Conservation (phyloP, 2,797 vertebrate genomes). For the Pseudochirops cupreus region DNA sequence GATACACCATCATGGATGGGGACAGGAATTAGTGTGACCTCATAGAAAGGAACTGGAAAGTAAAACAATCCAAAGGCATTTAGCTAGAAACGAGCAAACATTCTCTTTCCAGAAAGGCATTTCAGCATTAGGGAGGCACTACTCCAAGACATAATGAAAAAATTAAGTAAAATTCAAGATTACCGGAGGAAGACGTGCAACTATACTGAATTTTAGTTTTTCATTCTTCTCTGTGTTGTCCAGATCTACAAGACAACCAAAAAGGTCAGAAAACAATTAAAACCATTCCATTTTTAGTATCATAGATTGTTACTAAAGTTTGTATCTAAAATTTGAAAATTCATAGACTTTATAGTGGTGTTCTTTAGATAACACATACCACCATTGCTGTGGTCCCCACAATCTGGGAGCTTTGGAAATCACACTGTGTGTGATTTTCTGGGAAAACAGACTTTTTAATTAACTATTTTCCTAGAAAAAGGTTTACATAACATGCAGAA, state of each 20-base stretch:
- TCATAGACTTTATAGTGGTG: background rate
- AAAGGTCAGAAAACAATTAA: constrained; percentile 17
- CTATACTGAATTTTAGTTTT: constrained; percentile 93
- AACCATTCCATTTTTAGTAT: constrained; percentile 5
- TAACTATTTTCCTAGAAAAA: background rate
- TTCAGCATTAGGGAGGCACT: background rate
- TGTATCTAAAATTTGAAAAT: background rate
- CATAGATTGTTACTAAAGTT: background rate
- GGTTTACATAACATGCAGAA: background rate
- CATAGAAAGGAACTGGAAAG: constrained; percentile 48
- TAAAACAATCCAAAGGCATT: constrained; percentile 9
- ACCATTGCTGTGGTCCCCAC: background rate
- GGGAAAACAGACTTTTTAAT: constrained; percentile 25
- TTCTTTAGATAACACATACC: constrained; percentile 3
- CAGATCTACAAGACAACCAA: constrained; percentile 82
- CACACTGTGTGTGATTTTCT: constrained; percentile 12
- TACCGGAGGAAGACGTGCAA: constrained; percentile 94
- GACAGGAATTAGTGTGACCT: constrained; percentile 19
- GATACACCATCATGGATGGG: background rate
- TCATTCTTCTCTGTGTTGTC: constrained; percentile 91
- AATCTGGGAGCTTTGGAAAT: constrained; percentile 11
- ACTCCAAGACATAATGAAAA: constrained; percentile 52
- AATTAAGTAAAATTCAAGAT: constrained; percentile 39
- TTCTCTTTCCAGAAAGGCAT: constrained; percentile 3
- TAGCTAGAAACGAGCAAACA: constrained; percentile 32